Evolutionary conservation across 1,140 invertebrate species (phyloP), one percentile per base, ranked within the genome.

Genomic region (Drosophila ficusphila): DNA sequence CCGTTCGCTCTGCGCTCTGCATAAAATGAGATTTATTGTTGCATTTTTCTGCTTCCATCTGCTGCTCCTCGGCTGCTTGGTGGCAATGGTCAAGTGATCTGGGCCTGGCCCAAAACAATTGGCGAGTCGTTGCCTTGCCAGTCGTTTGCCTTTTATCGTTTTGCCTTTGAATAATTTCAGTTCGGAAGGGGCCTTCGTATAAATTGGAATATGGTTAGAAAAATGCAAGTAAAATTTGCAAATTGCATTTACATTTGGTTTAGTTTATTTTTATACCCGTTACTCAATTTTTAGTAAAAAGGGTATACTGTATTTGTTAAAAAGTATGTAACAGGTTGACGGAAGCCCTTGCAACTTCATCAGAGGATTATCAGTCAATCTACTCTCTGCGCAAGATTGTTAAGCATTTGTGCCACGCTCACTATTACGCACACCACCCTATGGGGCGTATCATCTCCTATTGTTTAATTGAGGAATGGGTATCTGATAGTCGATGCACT

Each of bases 11-110:
- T 78, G 78, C 51, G 54, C 76, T 68, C 64, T 78, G 86, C 81
- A 90, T 82, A 79, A 86, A 90, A 90, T 90, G 86, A 89, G 86
- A 90, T 90, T 89, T 90, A 90, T 90, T 90, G 81, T 90, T 90
- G 86, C 86, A 77, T 81, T 90, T 82, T 69, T 81, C 73, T 81
- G 86, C 79, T 69, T 81, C 73, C 53, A 47, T 64, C 41, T 71
- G 70, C 54, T 34, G n/a, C 41, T 52, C 41, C 41, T 27, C 14
- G 9, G 12, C 38, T 18, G 12, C 51, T 33, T 82, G 81, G 81
- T 85, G 81, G 81, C 81, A 85, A 85, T 85, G 81, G 54, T 86
- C 71, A 57, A 70, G 36, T 65, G 79, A 65, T 76, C 77, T 69
- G 65, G 68, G 42, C 70, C 52, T 67, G 60, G 60, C 27, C 64